Evolutionary conservation across 2,888 invertebrate genomes (phyloP).

Genomic region (Poecilobothrus nobilitatus): DNA sequence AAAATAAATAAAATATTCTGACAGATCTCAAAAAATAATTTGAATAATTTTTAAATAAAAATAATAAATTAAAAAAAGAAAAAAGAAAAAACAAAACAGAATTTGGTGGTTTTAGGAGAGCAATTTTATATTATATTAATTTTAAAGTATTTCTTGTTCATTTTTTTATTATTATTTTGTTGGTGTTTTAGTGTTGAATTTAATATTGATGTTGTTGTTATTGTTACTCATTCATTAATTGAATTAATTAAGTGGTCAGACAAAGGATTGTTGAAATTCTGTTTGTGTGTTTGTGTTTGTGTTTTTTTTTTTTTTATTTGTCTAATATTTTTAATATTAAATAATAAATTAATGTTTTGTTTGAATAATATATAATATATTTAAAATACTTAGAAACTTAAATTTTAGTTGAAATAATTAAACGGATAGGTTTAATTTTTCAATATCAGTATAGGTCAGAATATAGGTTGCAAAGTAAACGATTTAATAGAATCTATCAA

Average conservation of each 20-base stretch:
- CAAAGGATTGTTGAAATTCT: constrained; percentile 4
- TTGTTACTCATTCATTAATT: background rate
- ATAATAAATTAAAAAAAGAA: too few relatives aligned
- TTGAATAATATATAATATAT: too few relatives aligned
- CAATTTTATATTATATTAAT: background rate
- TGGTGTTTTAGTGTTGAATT: background rate
- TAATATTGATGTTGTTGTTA: background rate
- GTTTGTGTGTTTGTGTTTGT: background rate
- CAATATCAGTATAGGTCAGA: too few relatives aligned
- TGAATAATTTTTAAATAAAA: constrained; percentile 2
- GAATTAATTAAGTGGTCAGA: constrained; percentile 6
- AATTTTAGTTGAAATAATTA: too few relatives aligned
- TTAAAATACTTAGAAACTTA: too few relatives aligned
- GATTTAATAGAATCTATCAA: too few relatives aligned
- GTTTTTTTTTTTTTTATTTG: background rate
- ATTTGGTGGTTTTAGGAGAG: background rate
- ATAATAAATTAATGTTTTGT: too few relatives aligned
- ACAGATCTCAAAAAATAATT: too few relatives aligned
- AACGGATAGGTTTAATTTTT: too few relatives aligned
- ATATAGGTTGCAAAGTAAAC: too few relatives aligned
- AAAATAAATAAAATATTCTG: too few relatives aligned
- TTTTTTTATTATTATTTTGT: background rate
- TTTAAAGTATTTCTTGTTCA: background rate
- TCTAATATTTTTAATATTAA: too few relatives aligned
- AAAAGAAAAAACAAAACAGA: background rate